phyloP scores from a whole-genome alignment of 2,113 vertebrate genomes.

The Pachyramphus minor region DNA sequence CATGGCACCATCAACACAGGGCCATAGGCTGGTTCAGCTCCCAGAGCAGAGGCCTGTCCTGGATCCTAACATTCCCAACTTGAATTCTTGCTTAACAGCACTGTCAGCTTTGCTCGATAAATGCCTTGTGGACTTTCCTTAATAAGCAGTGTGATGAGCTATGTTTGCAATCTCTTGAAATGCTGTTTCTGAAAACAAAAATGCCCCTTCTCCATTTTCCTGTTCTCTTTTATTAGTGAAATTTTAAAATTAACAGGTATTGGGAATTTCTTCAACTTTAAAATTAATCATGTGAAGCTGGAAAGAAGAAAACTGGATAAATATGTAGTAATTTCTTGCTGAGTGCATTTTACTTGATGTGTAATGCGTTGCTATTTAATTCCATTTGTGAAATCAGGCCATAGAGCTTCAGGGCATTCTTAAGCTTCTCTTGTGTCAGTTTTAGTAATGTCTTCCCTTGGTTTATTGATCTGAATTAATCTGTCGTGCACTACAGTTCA shows the following conservation, averaged over 20 bases:
- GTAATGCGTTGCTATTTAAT: background rate
- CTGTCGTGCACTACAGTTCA: background rate
- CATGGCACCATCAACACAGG: background rate
- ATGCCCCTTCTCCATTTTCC: background rate
- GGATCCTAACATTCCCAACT: background rate
- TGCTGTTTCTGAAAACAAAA: background rate
- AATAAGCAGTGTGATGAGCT: background rate
- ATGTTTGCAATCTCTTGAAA: background rate
- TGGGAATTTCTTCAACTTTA: background rate
- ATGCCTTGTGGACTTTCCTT: background rate
- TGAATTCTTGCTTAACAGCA: background rate
- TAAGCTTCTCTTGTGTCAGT: background rate
- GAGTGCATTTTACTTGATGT: background rate
- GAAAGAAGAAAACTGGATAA: background rate
- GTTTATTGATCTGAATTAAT: background rate
- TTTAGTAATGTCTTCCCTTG: background rate
- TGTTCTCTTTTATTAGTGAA: background rate
- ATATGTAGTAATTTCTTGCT: background rate
- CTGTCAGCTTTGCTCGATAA: background rate
- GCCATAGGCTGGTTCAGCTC: background rate
- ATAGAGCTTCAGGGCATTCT: background rate
- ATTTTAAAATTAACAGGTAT: background rate
- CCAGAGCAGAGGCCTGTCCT: background rate
- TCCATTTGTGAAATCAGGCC: background rate
- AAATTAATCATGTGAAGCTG: background rate